These are phyloP conservation scores for Chiroxiphia lanceolata DNA, from an alignment of 2,797 vertebrate species.

Conservation along the genomic window DNA sequence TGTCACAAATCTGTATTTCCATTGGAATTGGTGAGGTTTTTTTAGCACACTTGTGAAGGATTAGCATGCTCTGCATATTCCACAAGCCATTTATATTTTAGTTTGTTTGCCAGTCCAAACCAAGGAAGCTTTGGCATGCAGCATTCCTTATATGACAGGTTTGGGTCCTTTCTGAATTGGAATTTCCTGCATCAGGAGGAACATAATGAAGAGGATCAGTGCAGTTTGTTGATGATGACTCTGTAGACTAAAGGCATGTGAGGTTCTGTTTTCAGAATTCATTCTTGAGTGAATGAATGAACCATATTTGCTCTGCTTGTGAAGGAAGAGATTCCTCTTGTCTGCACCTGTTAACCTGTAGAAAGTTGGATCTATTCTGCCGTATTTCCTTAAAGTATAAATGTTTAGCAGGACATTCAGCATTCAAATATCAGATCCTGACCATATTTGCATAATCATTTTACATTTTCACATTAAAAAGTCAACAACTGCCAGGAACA, in stretches of 20 bases:
- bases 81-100: background rate
- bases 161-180: background rate
- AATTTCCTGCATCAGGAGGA: background rate
- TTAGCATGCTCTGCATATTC: background rate
- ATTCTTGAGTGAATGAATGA: background rate
- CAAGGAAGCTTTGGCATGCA: background rate
- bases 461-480: background rate
- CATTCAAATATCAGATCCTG: background rate
- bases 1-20: background rate
- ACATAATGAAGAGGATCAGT: background rate
- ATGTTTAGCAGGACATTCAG: background rate
- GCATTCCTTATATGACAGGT: background rate
- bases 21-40: background rate
- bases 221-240: background rate
- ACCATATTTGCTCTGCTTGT: background rate
- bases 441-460: background rate
- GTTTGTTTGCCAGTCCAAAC: background rate
- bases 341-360: background rate
- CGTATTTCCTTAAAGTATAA: background rate
- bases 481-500: background rate
- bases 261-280: background rate
- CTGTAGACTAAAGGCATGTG: background rate
- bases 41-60: background rate
- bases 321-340: background rate
- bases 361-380: background rate